These are phyloP conservation scores for Agrochola lychnidis DNA, from an alignment of 2,888 invertebrate species.

Conservation along the genomic window DNA sequence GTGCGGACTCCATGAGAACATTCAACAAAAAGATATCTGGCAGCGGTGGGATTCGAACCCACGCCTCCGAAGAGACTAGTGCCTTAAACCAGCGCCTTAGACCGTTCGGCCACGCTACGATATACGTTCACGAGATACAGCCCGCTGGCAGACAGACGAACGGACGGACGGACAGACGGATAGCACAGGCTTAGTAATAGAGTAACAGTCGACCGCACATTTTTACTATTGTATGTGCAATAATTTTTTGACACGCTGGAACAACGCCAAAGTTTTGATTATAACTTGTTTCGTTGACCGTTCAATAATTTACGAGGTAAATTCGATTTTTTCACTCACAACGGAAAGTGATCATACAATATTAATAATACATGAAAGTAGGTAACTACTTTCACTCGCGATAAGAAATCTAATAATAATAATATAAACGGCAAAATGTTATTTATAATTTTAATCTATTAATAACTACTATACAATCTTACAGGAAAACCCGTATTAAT, in stretches of 20 bases:
- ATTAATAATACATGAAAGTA: background rate
- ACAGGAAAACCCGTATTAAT: background rate
- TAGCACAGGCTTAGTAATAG: too few relatives aligned
- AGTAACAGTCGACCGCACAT: too few relatives aligned
- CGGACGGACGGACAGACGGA: too few relatives aligned
- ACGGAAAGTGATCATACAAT: background rate
- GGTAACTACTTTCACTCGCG: background rate
- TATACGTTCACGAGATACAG: too few relatives aligned
- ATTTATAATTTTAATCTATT: slow-evolving; percentile 6
- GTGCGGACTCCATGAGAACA: background rate
- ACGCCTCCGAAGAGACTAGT: slow-evolving; percentile 94
- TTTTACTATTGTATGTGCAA: too few relatives aligned
- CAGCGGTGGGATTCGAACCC: slow-evolving; percentile 97
- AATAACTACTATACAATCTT: background rate
- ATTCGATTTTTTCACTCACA: background rate
- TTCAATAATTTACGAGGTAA: background rate
- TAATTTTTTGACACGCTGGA: background rate
- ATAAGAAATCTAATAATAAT: background rate
- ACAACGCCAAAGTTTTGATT: background rate
- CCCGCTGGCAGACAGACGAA: too few relatives aligned
- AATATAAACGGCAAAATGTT: too few relatives aligned
- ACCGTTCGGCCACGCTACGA: slow-evolving; percentile 96
- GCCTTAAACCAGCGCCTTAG: slow-evolving; percentile 98
- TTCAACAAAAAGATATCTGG: slow-evolving; percentile 80
- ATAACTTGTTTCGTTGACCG: background rate